Evolutionary conservation across 1,140 invertebrate genomes (phyloP), one percentile per base, ranked within the genome.

Genomic region (Drosophila lacteicornis): DNA sequence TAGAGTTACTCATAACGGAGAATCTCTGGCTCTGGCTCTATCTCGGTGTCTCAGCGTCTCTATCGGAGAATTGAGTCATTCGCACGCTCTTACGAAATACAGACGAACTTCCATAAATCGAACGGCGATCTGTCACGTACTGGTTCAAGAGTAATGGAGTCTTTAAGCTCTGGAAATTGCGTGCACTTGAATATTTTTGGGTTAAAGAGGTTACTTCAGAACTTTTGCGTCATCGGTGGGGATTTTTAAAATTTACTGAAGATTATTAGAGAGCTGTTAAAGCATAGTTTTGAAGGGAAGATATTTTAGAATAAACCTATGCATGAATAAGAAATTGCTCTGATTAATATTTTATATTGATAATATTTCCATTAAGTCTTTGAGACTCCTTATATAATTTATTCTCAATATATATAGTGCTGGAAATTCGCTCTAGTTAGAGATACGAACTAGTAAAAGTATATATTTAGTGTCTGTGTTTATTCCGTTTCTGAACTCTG

Each of bases 401-500:
- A 0, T 25, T 25, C 2, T 0, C 22, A 30, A 11, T 17, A 30
- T 30, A 17, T 12, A 33, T 11, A 12, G n/a, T 11, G 9, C 11
- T 45, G 17, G 9, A 45, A 11, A 45, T 19, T 4, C 9, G 3
- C 17, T 4, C 9, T 5, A 2, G 4, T 30, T 5, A 15, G 5
- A 42, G 40, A 50, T 15, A 50, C 9, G 9, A 6, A 0, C 11
- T 33, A 11, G n/a, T 17, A 3, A 2, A 33, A 11, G 17, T 51
- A 25, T 40, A n/a, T 33, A 36, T 33, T 68, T 56, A 42, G 57
- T 67, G 19, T 6, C 11, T 50, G 17, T 19, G 22, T 15, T 49
- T 22, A 46, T 50, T 46, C 47, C 36, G 22, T 58, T 59, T 56
- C 46, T 84, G 81, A 85, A 85, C 82, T 86, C 69, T 85, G 82